phyloP scores from a whole-genome alignment of 2,888 invertebrate species.

The Chloroclysta siterata region DNA sequence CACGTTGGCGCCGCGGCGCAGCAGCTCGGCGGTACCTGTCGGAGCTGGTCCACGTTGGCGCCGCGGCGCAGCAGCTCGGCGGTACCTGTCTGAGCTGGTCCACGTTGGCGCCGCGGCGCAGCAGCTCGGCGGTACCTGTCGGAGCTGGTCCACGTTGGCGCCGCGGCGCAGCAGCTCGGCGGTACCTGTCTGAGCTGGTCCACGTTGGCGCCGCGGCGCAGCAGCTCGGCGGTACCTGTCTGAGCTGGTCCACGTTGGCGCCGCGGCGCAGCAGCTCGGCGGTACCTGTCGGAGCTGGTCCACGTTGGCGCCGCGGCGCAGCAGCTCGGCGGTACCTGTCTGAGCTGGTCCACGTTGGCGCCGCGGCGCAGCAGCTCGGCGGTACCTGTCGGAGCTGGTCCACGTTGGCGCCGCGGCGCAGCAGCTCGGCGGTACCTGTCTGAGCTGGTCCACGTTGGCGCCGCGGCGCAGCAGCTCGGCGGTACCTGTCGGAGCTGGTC shows the following conservation, averaged over 20 bases:
- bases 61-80: constrained; percentile 89
- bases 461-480: constrained; percentile 93
- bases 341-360: constrained; percentile 90
- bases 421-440: constrained; percentile 88
- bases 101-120: constrained; percentile 96
- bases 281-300: too few relatives aligned
- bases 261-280: constrained; percentile 91
- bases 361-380: constrained; percentile 89
- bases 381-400: constrained; percentile 92
- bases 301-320: constrained; percentile 93
- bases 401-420: constrained; percentile 96
- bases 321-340: too few relatives aligned
- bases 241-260: constrained; percentile 97
- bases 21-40: constrained; percentile 93
- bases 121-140: constrained; percentile 89
- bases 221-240: constrained; percentile 90
- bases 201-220: constrained; percentile 89
- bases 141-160: constrained; percentile 93
- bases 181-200: too few relatives aligned
- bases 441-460: too few relatives aligned
- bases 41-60: constrained; percentile 91
- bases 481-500: constrained; percentile 93
- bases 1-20: constrained; percentile 92
- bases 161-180: constrained; percentile 91
- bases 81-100: constrained; percentile 92